phyloP scores from a whole-genome alignment of 2,113 vertebrate genomes.

The Nyctereutes procyonoides region DNA sequence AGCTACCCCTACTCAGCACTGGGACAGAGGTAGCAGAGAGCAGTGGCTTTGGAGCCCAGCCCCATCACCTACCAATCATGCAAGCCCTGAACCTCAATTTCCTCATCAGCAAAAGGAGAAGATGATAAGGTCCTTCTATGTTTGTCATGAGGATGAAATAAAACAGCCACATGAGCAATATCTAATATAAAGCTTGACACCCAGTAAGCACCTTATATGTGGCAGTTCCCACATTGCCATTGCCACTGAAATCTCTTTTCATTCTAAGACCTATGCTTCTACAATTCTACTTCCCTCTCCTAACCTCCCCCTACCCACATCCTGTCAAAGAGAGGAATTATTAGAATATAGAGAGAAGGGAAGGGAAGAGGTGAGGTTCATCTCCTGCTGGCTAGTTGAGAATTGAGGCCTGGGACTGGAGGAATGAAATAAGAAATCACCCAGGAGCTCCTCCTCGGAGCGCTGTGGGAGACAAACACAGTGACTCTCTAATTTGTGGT shows the following conservation, averaged over 20 bases:
- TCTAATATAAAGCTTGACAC: not conserved
- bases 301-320: not conserved
- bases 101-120: not conserved
- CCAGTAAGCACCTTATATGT: too few relatives aligned
- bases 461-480: not conserved
- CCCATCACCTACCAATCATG: not conserved
- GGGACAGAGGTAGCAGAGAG: not conserved
- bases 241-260: not conserved
- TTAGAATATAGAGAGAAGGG: not conserved
- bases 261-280: not conserved
- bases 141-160: not conserved
- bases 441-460: not conserved
- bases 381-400: not conserved
- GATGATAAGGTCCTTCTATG: not conserved
- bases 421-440: not conserved
- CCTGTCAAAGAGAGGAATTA: not conserved
- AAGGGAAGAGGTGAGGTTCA: not conserved
- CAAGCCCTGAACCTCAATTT: not conserved
- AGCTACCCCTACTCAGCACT: not conserved
- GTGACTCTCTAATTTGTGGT: not conserved
- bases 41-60: not conserved
- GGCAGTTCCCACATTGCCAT: not conserved
- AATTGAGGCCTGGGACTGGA: not conserved
- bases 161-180: not conserved
- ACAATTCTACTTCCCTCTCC: not conserved